Evolutionary conservation across 2,888 invertebrate genomes (phyloP).

Genomic region (Amblyjoppa fuscipennis): DNA sequence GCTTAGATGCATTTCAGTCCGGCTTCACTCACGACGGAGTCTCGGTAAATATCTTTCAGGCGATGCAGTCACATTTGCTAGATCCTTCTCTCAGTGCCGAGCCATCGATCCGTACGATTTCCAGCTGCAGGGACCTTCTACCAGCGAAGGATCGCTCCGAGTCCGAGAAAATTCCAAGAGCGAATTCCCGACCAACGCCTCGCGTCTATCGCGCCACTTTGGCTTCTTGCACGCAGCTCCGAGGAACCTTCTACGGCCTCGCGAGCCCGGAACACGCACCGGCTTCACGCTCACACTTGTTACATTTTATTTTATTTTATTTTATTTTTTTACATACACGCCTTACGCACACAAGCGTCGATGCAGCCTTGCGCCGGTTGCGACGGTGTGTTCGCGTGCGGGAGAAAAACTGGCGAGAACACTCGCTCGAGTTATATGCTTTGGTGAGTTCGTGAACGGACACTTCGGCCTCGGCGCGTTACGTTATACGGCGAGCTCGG

Average conservation of each 20-base stretch:
- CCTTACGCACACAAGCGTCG: neutral
- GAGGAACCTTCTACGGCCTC: conserved; percentile 48
- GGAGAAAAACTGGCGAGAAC: conserved; percentile 32
- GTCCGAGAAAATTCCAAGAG: conserved; percentile 18
- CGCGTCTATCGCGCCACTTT: conserved; percentile 27
- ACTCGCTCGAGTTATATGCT: conserved; percentile 32
- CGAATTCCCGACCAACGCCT: conserved; percentile 50
- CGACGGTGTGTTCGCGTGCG: neutral
- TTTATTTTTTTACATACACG: neutral
- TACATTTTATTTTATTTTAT: neutral
- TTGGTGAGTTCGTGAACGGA: conserved; percentile 41
- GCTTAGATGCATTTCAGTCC: no score
- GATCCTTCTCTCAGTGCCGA: neutral
- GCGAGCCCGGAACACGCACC: conserved; percentile 41
- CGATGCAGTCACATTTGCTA: no score
- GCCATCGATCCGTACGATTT: conserved; percentile 1
- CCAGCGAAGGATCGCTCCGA: conserved; percentile 5
- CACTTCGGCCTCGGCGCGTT: conserved; percentile 17
- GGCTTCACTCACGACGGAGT: no score
- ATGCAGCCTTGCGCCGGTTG: no score
- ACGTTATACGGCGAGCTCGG: neutral
- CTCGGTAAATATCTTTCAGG: no score
- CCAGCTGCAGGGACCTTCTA: neutral
- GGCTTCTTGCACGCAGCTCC: conserved; percentile 6
- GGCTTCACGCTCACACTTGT: conserved; percentile 6